A percentile compares a stretch with the other conserved stretches of the same genome.
These are phyloP conservation scores for Pteronotus mesoamericanus DNA, from an alignment of 2,797 vertebrate genomes.

Conservation along the genomic window DNA sequence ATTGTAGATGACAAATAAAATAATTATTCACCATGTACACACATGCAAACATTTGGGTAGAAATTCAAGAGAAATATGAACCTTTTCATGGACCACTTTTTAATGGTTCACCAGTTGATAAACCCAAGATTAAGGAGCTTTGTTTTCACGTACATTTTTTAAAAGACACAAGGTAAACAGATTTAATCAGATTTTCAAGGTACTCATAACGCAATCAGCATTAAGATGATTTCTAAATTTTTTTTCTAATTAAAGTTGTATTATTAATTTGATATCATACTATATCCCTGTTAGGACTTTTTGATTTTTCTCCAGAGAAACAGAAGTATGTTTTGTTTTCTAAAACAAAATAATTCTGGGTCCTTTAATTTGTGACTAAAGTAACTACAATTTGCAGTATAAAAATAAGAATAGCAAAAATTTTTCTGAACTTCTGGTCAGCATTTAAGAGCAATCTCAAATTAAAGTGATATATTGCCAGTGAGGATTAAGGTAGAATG, in stretches of 20 bases:
- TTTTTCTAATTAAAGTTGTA: neutral
- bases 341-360: neutral
- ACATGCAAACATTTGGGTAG: neutral
- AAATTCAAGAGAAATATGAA: neutral
- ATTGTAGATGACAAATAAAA: neutral
- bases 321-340: neutral
- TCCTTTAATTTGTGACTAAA: neutral
- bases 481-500: neutral
- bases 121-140: neutral
- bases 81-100: neutral
- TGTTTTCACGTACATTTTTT: neutral
- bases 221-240: neutral
- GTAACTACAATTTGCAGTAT: neutral
- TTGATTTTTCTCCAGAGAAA: neutral
- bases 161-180: neutral
- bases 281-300: neutral
- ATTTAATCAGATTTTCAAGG: neutral
- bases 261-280: neutral
- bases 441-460: neutral
- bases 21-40: neutral
- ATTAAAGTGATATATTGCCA: conserved; percentile 5
- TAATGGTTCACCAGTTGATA: neutral
- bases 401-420: neutral
- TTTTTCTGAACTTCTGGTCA: neutral
- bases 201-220: neutral